Evolutionary conservation across 2,113 vertebrate species (phyloP).

Genomic region (Eublepharis macularius): DNA sequence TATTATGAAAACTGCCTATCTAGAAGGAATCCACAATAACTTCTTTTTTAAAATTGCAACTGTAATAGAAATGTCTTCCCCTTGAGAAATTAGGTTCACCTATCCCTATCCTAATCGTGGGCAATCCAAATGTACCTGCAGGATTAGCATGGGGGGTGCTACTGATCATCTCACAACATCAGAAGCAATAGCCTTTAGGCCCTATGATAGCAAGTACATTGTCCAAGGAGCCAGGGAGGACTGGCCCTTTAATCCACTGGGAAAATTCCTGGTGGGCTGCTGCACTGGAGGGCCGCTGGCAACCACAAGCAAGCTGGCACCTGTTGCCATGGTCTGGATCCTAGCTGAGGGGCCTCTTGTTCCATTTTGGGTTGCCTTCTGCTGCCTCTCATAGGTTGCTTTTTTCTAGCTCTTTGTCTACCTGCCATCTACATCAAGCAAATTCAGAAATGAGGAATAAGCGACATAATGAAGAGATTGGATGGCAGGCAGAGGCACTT

Average conservation of each 20-base stretch:
- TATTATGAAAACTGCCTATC: not conserved
- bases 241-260: too few species aligned
- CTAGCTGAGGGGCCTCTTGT: not conserved
- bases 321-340: too few species aligned
- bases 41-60: not conserved
- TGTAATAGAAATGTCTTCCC: not conserved
- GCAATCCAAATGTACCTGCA: not conserved
- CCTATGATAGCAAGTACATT: not conserved
- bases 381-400: not conserved
- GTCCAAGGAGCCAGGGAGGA: too few species aligned
- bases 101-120: not conserved
- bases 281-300: too few species aligned
- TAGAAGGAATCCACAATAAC: not conserved
- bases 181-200: too few species aligned
- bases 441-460: not conserved
- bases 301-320: too few species aligned
- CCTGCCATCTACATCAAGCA: not conserved
- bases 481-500: not conserved
- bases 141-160: not conserved
- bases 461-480: not conserved
- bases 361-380: not conserved
- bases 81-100: not conserved
- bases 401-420: not conserved
- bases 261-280: too few species aligned
- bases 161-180: not conserved